Base-by-base conservation (phyloP, 92 coral and sea anemone species). In the Bergia sp. region DNA sequence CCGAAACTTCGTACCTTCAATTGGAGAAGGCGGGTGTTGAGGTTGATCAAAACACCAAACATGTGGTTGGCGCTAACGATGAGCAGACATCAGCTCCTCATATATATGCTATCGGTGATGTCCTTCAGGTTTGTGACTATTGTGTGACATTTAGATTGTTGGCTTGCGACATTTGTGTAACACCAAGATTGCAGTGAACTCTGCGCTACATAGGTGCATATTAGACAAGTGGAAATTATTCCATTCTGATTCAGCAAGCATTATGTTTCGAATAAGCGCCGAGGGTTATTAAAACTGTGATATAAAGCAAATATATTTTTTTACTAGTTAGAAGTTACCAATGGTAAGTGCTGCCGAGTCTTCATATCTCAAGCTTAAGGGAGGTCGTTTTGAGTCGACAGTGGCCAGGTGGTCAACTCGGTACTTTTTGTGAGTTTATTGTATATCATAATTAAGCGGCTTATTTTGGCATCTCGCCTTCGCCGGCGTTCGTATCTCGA, bases 81-180 rank as follows among this genome's bases (percentile, higher is more conserved):
- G 99, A 96, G 76, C 92, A 94, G 78, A 96, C 99, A 0, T 81
- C 97, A 23, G 95, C 85, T 0, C 82, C 96, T 8, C 90, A 96
- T 79, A 94, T 96, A 77, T 94, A 89, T 82, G 98, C 98, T 12
- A 92, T 96, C 42, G 99, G 99, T 1, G 99, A 96, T 82, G 97
- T 96, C 37, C 90, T 96, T 3, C 95, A 96, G 95, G 98, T 96
- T 64, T n/a, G 88, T 77, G 16, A 53, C 58, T 11, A 2, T 53
- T 53, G 58, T 10, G 13, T 53, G 3, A 10, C 10, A 10, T 2
- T 53, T 53, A 53, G 58, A 10, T 29, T 29, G 29, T 29, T 29
- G 95, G 98, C 94, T 64, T n/a, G 88, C 65, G 16, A 53, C 58
- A 53, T 8, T 53, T 53, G 58, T 10, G 13, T 53, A 12, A 10